These are phyloP conservation scores for cattle (Bos taurus) DNA, from an alignment of 2,113 vertebrate species.

Conservation along the genomic window DNA sequence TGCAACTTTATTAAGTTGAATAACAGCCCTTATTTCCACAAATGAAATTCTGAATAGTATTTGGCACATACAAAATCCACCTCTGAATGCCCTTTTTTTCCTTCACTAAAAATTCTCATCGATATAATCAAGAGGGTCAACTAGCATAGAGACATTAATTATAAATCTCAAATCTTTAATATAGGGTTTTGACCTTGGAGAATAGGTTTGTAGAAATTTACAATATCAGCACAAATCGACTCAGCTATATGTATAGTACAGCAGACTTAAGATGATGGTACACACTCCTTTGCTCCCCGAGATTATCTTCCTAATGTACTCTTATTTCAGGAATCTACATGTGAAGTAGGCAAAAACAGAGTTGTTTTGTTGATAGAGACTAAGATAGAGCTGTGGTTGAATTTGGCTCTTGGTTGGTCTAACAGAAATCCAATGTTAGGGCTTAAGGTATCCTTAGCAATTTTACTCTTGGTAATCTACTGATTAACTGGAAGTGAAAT, in stretches of 20 bases:
- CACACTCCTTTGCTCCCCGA: rapidly evolving
- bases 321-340: background rate
- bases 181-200: background rate
- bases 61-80: background rate
- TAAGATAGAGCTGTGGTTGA: background rate
- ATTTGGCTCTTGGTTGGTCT: background rate
- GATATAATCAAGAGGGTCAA: background rate
- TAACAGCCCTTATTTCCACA: background rate
- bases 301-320: background rate
- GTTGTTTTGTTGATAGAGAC: background rate
- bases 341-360: background rate
- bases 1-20: background rate
- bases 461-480: background rate
- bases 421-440: background rate
- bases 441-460: background rate
- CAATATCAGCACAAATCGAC: background rate
- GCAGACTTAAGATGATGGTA: rapidly evolving
- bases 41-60: background rate
- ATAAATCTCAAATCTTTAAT: background rate
- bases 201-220: background rate
- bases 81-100: background rate
- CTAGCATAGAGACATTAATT: background rate
- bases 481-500: background rate
- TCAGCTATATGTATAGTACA: background rate
- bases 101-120: background rate